These are phyloP conservation scores for Xyrauchen texanus DNA, from an alignment of 2,113 vertebrate species.

Conservation along the genomic window DNA sequence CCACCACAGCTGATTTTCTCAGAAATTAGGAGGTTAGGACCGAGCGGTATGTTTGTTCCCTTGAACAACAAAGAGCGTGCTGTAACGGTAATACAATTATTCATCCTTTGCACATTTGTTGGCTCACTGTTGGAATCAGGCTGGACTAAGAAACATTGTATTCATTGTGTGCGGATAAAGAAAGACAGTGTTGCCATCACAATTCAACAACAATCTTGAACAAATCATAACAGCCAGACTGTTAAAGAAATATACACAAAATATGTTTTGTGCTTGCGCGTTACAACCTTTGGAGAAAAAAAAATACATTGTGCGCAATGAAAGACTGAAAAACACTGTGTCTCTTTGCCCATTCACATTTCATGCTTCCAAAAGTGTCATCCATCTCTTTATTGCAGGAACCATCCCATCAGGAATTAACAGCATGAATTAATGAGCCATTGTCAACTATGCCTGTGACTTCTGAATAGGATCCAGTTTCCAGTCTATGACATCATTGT, in stretches of 20 bases:
- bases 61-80: neutral
- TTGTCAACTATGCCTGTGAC: constrained; percentile 47
- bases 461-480: constrained; percentile 43
- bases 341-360: constrained; percentile 44
- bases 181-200: neutral
- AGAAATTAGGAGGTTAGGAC: constrained; percentile 13
- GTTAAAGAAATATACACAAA: neutral
- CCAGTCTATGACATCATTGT: constrained; percentile 50
- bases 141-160: neutral
- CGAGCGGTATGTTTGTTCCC: neutral
- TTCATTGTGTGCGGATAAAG: neutral
- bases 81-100: neutral
- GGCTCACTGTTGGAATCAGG: constrained; percentile 4
- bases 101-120: neutral
- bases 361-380: constrained; percentile 43
- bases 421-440: constrained; percentile 51
- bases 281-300: neutral
- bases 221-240: neutral
- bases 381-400: constrained; percentile 47
- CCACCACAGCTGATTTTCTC: constrained; percentile 22
- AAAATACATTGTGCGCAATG: too few species aligned
- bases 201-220: neutral
- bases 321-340: constrained; percentile 12
- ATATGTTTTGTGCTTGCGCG: neutral
- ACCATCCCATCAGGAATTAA: constrained; percentile 51